Percentiles rank a stretch among this genome's conserved stretches.
These are phyloP conservation scores for Scaptomyza flava DNA, from an alignment of 2,888 invertebrate species.

Conservation along the genomic window DNA sequence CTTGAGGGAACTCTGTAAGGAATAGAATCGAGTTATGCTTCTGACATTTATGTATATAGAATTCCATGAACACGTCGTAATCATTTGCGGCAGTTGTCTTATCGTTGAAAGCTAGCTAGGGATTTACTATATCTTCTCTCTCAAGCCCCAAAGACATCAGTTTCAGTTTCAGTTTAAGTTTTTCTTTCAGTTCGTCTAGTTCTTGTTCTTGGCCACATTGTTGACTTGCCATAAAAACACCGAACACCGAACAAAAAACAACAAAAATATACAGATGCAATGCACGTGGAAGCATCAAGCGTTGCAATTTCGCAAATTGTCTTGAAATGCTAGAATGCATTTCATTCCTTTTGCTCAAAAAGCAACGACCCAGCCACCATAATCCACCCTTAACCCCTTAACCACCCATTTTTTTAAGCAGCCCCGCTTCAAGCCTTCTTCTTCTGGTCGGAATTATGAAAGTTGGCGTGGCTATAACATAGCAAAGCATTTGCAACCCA, in stretches of 20 bases:
- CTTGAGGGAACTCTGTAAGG: conserved; percentile 61
- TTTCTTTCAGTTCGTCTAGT: conserved; percentile 9
- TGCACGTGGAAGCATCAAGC: conserved; percentile 76
- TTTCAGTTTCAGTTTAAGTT: conserved; percentile 17
- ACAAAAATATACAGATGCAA: conserved; percentile 40
- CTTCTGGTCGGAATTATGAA: conserved; percentile 50
- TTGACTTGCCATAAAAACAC: conserved; percentile 73
- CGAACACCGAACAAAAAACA: conserved; percentile 17
- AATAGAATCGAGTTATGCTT: conserved; percentile 68
- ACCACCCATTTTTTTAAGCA: conserved; percentile 30
- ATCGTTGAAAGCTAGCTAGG: conserved; percentile 59
- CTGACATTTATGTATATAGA: conserved; percentile 65
- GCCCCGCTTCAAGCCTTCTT: conserved; percentile 12
- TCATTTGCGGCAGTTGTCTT: conserved; percentile 76
- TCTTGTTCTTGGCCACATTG: conserved; percentile 57
- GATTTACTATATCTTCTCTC: neutral
- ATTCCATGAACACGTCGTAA: conserved; percentile 68
- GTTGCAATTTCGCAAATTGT: conserved; percentile 75
- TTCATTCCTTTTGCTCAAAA: conserved; percentile 58
- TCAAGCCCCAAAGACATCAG: conserved; percentile 14
- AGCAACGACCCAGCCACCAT: neutral
- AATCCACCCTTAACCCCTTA: neutral
- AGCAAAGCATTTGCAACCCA: conserved; percentile 3
- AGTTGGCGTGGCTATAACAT: conserved; percentile 26
- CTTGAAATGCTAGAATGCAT: conserved; percentile 75